Percentiles rank a stretch among this genome's conserved stretches.
Evolutionary conservation across 2,888 invertebrate species (phyloP).

Genomic region (Spodoptera picta): DNA sequence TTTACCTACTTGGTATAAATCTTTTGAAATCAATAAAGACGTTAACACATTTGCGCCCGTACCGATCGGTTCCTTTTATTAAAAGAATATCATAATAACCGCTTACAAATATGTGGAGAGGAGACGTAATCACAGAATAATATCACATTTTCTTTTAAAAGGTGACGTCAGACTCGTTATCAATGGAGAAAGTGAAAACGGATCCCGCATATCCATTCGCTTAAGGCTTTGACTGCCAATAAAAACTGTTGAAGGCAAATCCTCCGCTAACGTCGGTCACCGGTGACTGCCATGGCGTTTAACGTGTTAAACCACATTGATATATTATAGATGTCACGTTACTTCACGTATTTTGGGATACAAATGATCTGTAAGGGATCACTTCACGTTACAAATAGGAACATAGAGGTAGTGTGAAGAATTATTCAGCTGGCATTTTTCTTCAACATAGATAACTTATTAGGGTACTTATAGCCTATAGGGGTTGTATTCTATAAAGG

Average conservation of each 20-base stretch:
- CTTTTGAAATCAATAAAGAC: too few relatives aligned
- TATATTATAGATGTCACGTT: slow-evolving; percentile 30
- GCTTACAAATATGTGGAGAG: slow-evolving; percentile 27
- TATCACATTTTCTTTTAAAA: slow-evolving; percentile 47
- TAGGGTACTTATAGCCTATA: too few relatives aligned
- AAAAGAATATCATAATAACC: not conserved
- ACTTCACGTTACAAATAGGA: slow-evolving; percentile 28
- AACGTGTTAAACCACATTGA: slow-evolving; percentile 43
- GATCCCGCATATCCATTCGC: slow-evolving; percentile 44
- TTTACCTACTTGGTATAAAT: too few relatives aligned
- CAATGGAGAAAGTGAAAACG: slow-evolving; percentile 61
- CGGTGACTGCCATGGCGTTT: too few relatives aligned
- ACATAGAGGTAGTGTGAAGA: slow-evolving; percentile 7
- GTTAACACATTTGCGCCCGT: too few relatives aligned
- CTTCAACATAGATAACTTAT: too few relatives aligned
- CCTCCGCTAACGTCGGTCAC: too few relatives aligned
- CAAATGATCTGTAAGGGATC: slow-evolving; percentile 49
- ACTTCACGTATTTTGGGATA: slow-evolving; percentile 33
- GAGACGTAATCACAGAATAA: slow-evolving; percentile 8
- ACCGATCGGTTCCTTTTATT: too few relatives aligned
- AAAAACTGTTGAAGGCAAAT: too few relatives aligned
- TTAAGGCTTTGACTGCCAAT: too few relatives aligned
- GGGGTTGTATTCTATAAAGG: too few relatives aligned
- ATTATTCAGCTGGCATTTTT: too few relatives aligned
- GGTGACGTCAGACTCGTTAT: slow-evolving; percentile 57